Base-by-base conservation (phyloP, 2,888 invertebrate species). In the Palloptera scutellata region DNA sequence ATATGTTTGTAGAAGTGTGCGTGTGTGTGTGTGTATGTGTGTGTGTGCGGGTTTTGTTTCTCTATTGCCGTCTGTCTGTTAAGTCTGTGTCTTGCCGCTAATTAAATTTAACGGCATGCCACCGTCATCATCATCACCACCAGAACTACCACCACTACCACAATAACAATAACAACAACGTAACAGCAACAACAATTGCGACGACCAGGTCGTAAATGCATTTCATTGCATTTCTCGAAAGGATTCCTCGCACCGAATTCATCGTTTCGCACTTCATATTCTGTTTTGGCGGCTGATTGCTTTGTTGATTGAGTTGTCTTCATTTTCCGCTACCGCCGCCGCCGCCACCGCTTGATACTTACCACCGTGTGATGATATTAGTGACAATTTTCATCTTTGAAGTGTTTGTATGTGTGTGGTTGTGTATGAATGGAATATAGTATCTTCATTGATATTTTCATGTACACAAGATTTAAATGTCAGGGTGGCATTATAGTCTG, bases 101-200 rank as follows among this genome's bases (percentile, higher is more conserved):
- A 79, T 79, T 79, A 79, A 79, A 79, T 79, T 79, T 78, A 79
- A 78, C 78, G 78, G 77, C 78, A 66, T 70, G 72, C 61, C 61
- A 61, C 57, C 61, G 19, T 53, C 51, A 61, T 61, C 13, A 64
- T 58, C 52, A 53, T 48, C 48, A 43, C 64, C 48, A 53, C 58
- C 51, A 64, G n/a, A n/a, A n/a, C n/a, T n/a, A n/a, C n/a, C n/a
- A n/a, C n/a, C n/a, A n/a, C 19, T 55, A 45, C n/a, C 10, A 40
- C 12, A 55, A 48, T 15, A n/a, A n/a, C 30, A 30, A 4, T 8
- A 13, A 48, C n/a, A n/a, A 53, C 13, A 60, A 53, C 11, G 59
- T 19, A 59, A 41, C 45, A 63, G 52, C 15, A 48, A 70, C 64
- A 70, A 72, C 72, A 64, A 48, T 45, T 59, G 53, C 45, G 42